phyloP scores from a whole-genome alignment of 2,113 vertebrate species.

The Alethe castanea region DNA sequence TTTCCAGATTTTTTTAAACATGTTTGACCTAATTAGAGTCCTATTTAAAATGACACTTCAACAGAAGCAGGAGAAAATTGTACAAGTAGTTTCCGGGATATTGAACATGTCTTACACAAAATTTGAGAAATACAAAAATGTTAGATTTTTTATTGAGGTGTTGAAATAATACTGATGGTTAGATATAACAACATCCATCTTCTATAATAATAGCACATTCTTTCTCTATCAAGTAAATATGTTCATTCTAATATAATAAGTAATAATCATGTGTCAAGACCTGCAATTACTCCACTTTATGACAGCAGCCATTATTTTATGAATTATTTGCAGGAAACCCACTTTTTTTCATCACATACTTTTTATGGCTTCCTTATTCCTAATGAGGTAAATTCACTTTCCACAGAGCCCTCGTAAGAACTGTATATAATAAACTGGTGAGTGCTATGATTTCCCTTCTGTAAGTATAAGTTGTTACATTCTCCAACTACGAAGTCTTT shows the following conservation, averaged over 20 bases:
- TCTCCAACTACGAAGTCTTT: neutral
- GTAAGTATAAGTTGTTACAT: neutral
- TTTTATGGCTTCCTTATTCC: neutral
- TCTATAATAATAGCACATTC: neutral
- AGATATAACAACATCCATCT: neutral
- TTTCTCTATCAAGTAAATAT: neutral
- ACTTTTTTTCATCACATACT: neutral
- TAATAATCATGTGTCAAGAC: neutral
- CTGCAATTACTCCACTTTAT: neutral
- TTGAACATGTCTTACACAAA: neutral
- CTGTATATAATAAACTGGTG: neutral
- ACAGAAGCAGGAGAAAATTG: neutral
- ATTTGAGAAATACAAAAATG: neutral
- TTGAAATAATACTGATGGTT: neutral
- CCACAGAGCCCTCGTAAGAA: neutral
- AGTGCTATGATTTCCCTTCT: neutral
- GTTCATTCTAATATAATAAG: neutral
- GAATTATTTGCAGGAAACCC: neutral
- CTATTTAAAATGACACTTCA: constrained; percentile 3
- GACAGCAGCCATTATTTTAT: neutral
- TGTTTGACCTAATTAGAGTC: constrained; percentile 37
- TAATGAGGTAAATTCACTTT: neutral
- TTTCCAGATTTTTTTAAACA: neutral
- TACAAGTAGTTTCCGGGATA: neutral
- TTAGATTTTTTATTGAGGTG: neutral